Evolutionary conservation across 2,888 invertebrate species (phyloP), one percentile per base, ranked within the genome.

Genomic region (Eubasilissa splendida): DNA sequence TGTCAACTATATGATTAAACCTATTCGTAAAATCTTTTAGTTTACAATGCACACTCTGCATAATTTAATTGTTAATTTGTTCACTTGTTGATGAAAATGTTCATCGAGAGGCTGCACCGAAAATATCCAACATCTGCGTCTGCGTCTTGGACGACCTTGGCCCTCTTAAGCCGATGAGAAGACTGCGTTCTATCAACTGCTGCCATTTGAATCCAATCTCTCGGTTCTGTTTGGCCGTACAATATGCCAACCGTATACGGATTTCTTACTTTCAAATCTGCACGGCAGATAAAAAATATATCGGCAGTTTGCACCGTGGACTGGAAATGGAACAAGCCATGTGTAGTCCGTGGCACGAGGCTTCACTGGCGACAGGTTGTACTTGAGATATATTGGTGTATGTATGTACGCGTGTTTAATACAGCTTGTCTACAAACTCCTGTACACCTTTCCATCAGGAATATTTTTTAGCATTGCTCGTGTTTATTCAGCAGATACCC

Each of bases 221-320:
- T 53, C 54, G 22, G 5, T 3, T 52, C 53, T 4, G 33, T 53
- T 14, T 71, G 71, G 54, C 71, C 71, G 22, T 54, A 53, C 54
- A 71, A 54, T 71, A 31, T 54, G 10, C 31, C 22, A 10, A 2
- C 71, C 71, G 31, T 71, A 31, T 12, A 71, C 71, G 71, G 54
- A 22, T 14, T 14, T 54, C 22, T 71, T 31, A 71, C 71, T 71
- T 71, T 71, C 71, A 71, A 71, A 71, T 71, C 54, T 71, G 71
- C 71, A 22, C 11, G 53, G n/a, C 31, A 54, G 14, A 22, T 14
- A 31, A 31, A 68, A 68, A 71, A 53, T 71, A 33, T 71, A 31
- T 31, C 5, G 14, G 54, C 71, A 53, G 5, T 22, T 8, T 14
- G 14, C 11, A 54, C 31, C 71, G 71, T 22, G 71, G 71, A 54